phyloP scores from a whole-genome alignment of 1,140 invertebrate species.

The Latrodectus geometricus region DNA sequence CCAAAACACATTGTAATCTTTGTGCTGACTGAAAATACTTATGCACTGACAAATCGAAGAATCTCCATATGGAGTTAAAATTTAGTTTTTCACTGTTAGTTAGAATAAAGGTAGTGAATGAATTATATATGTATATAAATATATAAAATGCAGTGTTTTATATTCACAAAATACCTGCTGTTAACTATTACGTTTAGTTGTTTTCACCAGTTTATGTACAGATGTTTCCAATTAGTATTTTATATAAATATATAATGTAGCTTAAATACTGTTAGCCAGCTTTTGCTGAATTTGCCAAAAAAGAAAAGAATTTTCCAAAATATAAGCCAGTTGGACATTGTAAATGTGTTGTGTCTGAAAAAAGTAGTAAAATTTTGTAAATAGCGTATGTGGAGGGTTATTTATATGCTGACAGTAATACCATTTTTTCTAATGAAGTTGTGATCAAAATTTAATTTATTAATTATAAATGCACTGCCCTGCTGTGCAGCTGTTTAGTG shows the following conservation, averaged over 20 bases:
- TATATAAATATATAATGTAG: slow-evolving; percentile 55
- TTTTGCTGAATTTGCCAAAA: slow-evolving; percentile 57
- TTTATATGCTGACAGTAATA: background rate
- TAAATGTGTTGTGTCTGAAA: slow-evolving; percentile 17
- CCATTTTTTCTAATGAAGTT: background rate
- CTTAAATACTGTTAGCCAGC: slow-evolving; percentile 24
- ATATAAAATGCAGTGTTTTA: slow-evolving; percentile 16
- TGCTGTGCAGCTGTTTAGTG: background rate
- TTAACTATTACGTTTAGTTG: slow-evolving; percentile 32
- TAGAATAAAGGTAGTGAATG: slow-evolving; percentile 7
- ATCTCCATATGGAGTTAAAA: slow-evolving; percentile 12
- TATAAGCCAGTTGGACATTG: slow-evolving; percentile 13
- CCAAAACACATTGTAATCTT: background rate
- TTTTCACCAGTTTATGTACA: slow-evolving; percentile 48
- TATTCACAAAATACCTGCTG: slow-evolving; percentile 15
- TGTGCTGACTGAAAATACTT: background rate
- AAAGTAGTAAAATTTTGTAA: slow-evolving; percentile 5
- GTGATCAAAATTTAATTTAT: background rate
- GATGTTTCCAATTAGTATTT: slow-evolving; percentile 53
- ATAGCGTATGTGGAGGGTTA: background rate
- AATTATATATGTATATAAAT: background rate
- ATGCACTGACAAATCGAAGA: slow-evolving; percentile 38
- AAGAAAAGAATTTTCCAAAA: slow-evolving; percentile 33
- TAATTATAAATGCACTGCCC: background rate
- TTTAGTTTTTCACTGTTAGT: slow-evolving; percentile 50